Percentiles rank a stretch among this genome's conserved stretches.
phyloP scores from a whole-genome alignment of 2,797 vertebrate species.

The Danionella dracula region DNA sequence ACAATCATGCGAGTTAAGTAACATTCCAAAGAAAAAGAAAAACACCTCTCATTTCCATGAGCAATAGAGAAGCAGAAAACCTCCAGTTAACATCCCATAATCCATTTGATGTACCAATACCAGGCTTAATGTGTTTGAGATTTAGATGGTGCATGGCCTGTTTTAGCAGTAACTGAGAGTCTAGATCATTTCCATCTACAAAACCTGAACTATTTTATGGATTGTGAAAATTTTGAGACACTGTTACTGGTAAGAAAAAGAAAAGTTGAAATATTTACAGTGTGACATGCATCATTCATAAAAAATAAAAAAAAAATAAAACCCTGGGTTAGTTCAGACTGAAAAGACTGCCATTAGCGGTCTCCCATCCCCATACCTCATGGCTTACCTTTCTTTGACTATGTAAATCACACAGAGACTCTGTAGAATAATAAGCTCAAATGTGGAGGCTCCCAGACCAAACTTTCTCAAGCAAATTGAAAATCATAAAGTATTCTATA shows the following conservation, averaged over 20 bases:
- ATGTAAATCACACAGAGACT: conserved; percentile 20
- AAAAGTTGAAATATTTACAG: not conserved
- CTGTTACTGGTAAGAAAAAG: conserved; percentile 1
- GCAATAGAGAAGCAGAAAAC: too few species aligned
- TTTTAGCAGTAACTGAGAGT: too few species aligned
- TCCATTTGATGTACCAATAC: too few species aligned
- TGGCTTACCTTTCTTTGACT: conserved; percentile 36
- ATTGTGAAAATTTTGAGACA: not conserved
- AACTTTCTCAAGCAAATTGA: conserved; percentile 54
- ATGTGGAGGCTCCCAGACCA: conserved; percentile 51
- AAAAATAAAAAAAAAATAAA: too few species aligned
- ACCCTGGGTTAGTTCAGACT: not conserved
- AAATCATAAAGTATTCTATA: conserved; percentile 51
- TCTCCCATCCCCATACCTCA: conserved; percentile 32
- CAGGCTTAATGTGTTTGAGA: too few species aligned
- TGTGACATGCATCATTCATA: conserved; percentile 15
- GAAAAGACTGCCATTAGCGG: conserved; percentile 25
- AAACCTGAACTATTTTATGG: not conserved
- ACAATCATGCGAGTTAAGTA: too few species aligned
- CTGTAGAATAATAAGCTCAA: conserved; percentile 56
- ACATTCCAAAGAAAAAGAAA: too few species aligned
- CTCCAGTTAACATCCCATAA: too few species aligned
- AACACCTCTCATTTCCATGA: too few species aligned
- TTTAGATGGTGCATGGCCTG: too few species aligned
- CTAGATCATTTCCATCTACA: too few species aligned